phyloP scores from a whole-genome alignment of 2,797 vertebrate species.

The Peromyscus melanophrys region DNA sequence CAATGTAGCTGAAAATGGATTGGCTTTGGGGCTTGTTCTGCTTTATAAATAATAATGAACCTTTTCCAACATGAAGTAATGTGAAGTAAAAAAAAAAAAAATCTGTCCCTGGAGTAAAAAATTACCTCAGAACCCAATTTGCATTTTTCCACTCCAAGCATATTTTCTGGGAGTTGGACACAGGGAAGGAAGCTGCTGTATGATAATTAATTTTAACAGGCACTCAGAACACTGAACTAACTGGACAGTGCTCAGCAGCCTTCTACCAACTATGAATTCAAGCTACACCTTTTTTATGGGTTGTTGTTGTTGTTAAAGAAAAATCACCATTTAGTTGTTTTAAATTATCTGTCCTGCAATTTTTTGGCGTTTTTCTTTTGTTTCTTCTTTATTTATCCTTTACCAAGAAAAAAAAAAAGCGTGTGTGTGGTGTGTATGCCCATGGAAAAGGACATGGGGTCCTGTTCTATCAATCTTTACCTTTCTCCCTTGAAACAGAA shows the following conservation, averaged over 20 bases:
- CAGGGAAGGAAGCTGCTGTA: constrained; percentile 52
- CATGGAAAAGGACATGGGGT: not conserved
- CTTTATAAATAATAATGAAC: constrained; percentile 84
- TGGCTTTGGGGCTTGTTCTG: constrained; percentile 77
- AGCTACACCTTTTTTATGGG: not conserved
- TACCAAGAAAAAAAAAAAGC: too few species aligned
- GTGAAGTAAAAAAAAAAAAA: constrained; percentile 59
- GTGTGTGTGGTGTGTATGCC: not conserved
- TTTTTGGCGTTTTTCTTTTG: not conserved
- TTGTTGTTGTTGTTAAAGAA: not conserved
- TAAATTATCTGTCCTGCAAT: constrained; percentile 20
- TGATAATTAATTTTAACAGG: constrained; percentile 83
- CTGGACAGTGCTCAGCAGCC: constrained; percentile 31
- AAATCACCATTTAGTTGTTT: constrained; percentile 50
- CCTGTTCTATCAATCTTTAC: not conserved
- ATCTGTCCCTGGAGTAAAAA: constrained; percentile 74
- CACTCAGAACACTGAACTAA: constrained; percentile 56
- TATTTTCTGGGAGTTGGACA: constrained; percentile 76
- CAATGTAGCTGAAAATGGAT: constrained; percentile 75
- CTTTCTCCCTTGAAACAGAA: not conserved
- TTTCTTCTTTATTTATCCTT: not conserved
- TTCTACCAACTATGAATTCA: constrained; percentile 34
- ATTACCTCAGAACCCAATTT: constrained; percentile 79
- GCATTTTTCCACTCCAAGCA: constrained; percentile 79
- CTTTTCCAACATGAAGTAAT: constrained; percentile 75